Evolutionary conservation across 2,113 vertebrate species (phyloP), one percentile per base, ranked within the genome.

Genomic region (Hypomesus transpacificus): DNA sequence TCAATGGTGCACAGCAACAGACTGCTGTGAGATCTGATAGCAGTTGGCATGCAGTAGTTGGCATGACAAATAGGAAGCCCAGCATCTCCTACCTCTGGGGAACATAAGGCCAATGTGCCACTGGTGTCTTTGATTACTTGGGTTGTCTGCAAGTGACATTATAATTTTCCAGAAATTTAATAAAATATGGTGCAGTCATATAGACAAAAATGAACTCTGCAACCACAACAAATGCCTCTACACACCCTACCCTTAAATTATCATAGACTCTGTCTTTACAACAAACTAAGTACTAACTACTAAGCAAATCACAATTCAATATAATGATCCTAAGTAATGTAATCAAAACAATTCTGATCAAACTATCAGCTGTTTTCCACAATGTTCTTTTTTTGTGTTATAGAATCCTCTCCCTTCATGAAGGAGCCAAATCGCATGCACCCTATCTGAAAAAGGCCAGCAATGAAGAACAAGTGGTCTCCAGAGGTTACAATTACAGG

Each of bases 401-500:
- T 46, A 46, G 9, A 46, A 46, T 46, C 39, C 7, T 46, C 9
- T 46, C 5, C 39, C 39, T 46, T 46, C 39, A 46, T 56, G 53
- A n/a, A n/a, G 53, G 53, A 56, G 53, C 53, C 52, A 5, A 18
- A 53, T 8, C 1, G 2, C 52, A 3, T 53, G 52, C 13, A 14
- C 13, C 53, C 39, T 2, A 13, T 1, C 8, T 46, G 39, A 46
- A 5, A 46, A 46, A 46, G 39, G 9, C 39, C 39, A 0, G 39
- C 39, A 9, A 46, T 9, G 39, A 46, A 1, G 39, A 11, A 13
- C 39, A 11, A 81, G 79, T 21, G 84, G 86, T 81, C 86, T 83
- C 80, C 69, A 82, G 39, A 11, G 39, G 39, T 46, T 11, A 88
- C 88, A 89, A 85, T 85, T 81, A 89, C 86, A 78, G 87, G 84